Conservation (phyloP, 2,113 vertebrate genomes). For the Phyllostomus hastatus region DNA sequence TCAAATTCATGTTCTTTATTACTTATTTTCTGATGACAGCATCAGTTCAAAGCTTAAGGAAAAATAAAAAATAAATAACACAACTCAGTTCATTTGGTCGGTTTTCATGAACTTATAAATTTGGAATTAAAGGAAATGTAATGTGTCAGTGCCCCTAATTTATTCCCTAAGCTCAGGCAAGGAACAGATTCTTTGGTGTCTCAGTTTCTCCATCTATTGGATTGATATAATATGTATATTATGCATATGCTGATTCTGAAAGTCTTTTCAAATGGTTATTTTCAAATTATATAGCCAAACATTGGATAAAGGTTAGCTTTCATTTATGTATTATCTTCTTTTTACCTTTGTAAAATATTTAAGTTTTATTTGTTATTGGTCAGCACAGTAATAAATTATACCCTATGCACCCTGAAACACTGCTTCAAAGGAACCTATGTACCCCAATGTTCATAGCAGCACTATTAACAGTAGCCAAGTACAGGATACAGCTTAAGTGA, state of each 20-base stretch:
- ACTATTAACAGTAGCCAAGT: too few relatives aligned
- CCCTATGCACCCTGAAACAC: too few relatives aligned
- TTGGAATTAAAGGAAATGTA: neutral
- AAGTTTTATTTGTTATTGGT: neutral
- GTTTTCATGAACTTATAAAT: slow-evolving; percentile 15
- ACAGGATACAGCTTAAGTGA: too few relatives aligned
- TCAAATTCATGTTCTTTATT: slow-evolving; percentile 50
- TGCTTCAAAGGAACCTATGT: too few relatives aligned
- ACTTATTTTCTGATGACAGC: slow-evolving; percentile 32
- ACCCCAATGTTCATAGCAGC: too few relatives aligned
- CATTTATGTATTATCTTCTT: neutral
- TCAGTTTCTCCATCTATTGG: neutral
- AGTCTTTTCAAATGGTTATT: slow-evolving; percentile 20
- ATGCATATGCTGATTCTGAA: neutral
- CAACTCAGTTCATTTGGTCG: neutral
- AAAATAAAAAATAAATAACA: slow-evolving; percentile 47
- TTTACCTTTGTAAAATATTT: neutral
- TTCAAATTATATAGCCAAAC: neutral
- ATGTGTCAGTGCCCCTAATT: neutral
- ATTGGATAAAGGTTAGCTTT: neutral
- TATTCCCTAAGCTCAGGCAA: neutral
- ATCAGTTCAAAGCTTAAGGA: slow-evolving; percentile 35
- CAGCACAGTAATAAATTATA: neutral
- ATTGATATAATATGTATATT: neutral
- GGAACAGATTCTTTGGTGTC: neutral